Evolutionary conservation across 2,888 invertebrate species (phyloP).

Genomic region (Cosmopolites sordidus): DNA sequence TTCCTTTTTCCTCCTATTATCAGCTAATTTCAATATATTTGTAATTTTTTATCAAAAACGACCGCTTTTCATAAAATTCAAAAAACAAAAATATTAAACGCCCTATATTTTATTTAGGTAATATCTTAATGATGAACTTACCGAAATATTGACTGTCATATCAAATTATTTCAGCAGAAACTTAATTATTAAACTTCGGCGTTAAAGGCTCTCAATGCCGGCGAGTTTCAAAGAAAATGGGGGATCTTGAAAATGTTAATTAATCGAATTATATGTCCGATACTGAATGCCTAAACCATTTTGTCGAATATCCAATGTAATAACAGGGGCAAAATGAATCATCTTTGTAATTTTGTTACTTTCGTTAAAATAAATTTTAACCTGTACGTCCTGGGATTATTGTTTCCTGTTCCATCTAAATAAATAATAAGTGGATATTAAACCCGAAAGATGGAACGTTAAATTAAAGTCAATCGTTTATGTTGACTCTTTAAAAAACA

Average conservation of each 20-base stretch:
- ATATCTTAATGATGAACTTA: background rate
- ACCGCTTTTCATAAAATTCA: too few relatives aligned
- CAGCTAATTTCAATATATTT: too few relatives aligned
- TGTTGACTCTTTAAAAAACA: too few relatives aligned
- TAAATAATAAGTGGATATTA: too few relatives aligned
- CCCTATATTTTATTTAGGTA: background rate
- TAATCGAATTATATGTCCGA: conserved; percentile 11
- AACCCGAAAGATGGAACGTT: too few relatives aligned
- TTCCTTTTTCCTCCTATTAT: too few relatives aligned
- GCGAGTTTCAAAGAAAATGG: conserved; percentile 3
- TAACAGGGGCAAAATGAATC: background rate
- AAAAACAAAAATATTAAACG: too few relatives aligned
- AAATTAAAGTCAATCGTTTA: too few relatives aligned
- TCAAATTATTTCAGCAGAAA: conserved; percentile 9
- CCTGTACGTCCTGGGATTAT: too few relatives aligned
- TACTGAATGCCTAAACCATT: background rate
- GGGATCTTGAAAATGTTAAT: conserved; percentile 10
- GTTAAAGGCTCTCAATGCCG: conserved; percentile 7
- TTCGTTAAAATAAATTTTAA: background rate
- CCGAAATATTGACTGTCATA: conserved; percentile 4
- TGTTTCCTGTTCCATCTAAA: too few relatives aligned
- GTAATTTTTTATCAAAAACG: too few relatives aligned
- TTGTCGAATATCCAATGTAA: background rate
- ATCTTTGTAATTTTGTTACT: background rate
- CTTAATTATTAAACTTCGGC: conserved; percentile 10